Conservation (phyloP, 2,797 vertebrate species). For the Chelmon rostratus region DNA sequence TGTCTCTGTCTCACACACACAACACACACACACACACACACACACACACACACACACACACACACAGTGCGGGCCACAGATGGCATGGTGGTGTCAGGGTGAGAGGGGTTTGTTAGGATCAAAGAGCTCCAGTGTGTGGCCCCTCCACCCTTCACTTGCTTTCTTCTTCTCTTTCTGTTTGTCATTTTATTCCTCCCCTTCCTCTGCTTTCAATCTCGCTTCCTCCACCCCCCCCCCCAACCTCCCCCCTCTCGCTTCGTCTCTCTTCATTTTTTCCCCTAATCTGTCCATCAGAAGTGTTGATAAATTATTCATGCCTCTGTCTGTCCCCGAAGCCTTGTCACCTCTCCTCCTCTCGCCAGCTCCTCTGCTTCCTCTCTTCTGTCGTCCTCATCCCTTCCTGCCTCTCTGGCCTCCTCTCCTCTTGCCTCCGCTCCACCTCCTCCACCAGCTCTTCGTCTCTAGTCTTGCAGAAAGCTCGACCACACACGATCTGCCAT, state of each 20-base stretch:
- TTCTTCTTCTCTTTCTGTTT: conserved; percentile 83
- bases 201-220: conserved; percentile 74
- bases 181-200: conserved; percentile 82
- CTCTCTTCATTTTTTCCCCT: conserved; percentile 85
- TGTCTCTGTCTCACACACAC: conserved; percentile 40
- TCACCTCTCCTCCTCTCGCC: conserved; percentile 87
- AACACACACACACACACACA: conserved; percentile 36
- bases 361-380: conserved; percentile 81
- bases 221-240: conserved; percentile 53
- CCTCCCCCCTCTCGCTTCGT: conserved; percentile 61
- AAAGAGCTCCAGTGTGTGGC: conserved; percentile 83
- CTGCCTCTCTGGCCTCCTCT: conserved; percentile 41
- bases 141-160: conserved; percentile 83
- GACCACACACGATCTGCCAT: conserved; percentile 63
- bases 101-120: conserved; percentile 85
- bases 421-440: conserved; percentile 38
- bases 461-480: conserved; percentile 54
- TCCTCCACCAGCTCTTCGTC: conserved; percentile 28
- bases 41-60: conserved; percentile 44
- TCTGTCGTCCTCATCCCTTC: conserved; percentile 60
- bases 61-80: conserved; percentile 76
- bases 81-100: conserved; percentile 84
- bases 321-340: conserved; percentile 87
- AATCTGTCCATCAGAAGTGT: conserved; percentile 89
- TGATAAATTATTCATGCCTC: conserved; percentile 90